These are phyloP conservation scores for Xenopus petersii DNA, from an alignment of 2,797 vertebrate genomes.

Conservation along the genomic window DNA sequence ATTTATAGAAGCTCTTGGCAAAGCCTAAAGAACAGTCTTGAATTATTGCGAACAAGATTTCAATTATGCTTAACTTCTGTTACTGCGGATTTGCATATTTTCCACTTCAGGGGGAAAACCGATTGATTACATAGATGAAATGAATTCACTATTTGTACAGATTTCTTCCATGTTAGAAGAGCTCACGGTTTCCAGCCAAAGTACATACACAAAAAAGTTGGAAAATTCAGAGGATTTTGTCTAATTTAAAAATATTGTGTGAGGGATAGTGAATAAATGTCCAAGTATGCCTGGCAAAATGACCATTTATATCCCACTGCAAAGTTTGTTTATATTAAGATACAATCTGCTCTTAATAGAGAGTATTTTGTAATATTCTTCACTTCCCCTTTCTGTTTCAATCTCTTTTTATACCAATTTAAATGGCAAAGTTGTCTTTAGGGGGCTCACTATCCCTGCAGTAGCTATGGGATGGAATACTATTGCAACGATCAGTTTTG, in stretches of 20 bases:
- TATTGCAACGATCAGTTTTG: no score
- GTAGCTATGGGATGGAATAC: no score
- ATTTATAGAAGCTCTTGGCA: constrained; percentile 7
- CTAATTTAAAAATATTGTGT: constrained; percentile 6
- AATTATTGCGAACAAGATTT: constrained; percentile 46
- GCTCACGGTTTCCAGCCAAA: constrained; percentile 21
- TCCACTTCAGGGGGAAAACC: constrained; percentile 13
- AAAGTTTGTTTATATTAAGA: not conserved
- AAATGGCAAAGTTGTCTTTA: no score
- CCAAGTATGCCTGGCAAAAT: not conserved
- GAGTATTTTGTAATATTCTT: no score
- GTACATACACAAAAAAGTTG: constrained; percentile 12
- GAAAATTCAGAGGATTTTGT: constrained; percentile 4
- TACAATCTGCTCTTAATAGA: no score
- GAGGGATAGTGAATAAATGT: not conserved
- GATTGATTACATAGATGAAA: constrained; percentile 5
- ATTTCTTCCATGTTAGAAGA: constrained; percentile 5
- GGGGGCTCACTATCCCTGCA: no score
- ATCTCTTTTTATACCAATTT: no score
- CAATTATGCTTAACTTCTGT: constrained; percentile 48
- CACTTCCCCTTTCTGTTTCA: no score
- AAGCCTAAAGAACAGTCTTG: constrained; percentile 19
- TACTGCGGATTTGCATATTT: not conserved
- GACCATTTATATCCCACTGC: not conserved
- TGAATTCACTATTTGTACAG: not conserved